These are phyloP conservation scores for Tortricodes alternella DNA, from an alignment of 2,888 invertebrate genomes.

Conservation along the genomic window DNA sequence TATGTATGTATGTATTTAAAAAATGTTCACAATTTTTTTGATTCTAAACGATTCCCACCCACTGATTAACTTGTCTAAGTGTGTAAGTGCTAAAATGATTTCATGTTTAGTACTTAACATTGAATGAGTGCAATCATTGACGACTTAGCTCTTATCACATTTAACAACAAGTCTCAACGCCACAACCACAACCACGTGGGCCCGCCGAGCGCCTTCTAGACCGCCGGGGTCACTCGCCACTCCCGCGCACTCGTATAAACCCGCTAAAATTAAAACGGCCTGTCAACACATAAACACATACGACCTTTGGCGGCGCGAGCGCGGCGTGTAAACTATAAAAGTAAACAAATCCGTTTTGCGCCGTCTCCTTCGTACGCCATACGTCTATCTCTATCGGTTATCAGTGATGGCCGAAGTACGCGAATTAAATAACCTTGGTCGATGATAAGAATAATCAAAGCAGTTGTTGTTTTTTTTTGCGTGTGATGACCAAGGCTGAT, in stretches of 20 bases:
- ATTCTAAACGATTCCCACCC: too few relatives aligned
- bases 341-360: constrained; percentile 24
- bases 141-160: background rate
- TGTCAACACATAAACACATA: background rate
- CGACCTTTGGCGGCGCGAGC: constrained; percentile 9
- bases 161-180: background rate
- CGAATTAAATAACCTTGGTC: constrained; percentile 26
- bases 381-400: constrained; percentile 15
- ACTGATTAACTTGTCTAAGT: too few relatives aligned
- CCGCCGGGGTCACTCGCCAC: constrained; percentile 13
- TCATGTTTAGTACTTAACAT: too few relatives aligned
- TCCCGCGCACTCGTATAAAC: background rate
- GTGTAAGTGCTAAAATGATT: too few relatives aligned
- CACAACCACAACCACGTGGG: constrained; percentile 12
- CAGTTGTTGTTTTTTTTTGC: constrained; percentile 1
- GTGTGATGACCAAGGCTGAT: background rate
- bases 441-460: constrained; percentile 27
- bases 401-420: constrained; percentile 17
- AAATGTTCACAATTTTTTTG: too few relatives aligned
- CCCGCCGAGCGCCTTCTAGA: constrained; percentile 11
- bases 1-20: too few relatives aligned
- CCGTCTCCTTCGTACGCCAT: constrained; percentile 13
- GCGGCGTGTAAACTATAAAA: constrained; percentile 27
- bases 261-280: background rate
- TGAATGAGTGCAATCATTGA: background rate